Percentiles rank a stretch among this genome's conserved stretches.
Conservation (phyloP, 2,113 vertebrate genomes). For the Cynoglossus semilaevis region DNA sequence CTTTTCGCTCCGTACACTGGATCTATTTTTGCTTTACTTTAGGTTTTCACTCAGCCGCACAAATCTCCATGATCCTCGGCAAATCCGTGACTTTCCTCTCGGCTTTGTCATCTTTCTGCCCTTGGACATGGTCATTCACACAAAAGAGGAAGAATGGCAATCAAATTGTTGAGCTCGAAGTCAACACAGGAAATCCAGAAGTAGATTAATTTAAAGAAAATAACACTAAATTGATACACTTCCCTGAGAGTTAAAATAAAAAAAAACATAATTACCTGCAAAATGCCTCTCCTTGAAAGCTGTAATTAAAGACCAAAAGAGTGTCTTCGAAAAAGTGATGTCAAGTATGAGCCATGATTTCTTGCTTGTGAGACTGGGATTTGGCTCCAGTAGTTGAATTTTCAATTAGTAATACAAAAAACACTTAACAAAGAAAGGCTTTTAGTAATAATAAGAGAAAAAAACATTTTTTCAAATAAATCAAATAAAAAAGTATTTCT, state of each 20-base stretch:
- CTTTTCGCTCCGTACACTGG: conserved; percentile 27
- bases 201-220: neutral
- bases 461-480: too few relatives aligned
- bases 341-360: neutral
- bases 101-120: neutral
- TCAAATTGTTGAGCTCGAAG: neutral
- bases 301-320: conserved; percentile 20
- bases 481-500: too few relatives aligned
- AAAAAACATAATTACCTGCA: neutral
- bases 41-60: too few relatives aligned
- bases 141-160: neutral
- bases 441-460: too few relatives aligned
- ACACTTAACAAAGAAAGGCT: too few relatives aligned
- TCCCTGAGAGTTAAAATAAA: neutral
- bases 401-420: conserved; percentile 4
- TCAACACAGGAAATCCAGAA: neutral
- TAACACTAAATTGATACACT: neutral
- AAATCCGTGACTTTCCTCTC: neutral
- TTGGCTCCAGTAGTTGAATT: conserved; percentile 2
- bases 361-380: neutral
- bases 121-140: neutral
- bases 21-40: conserved; percentile 20
- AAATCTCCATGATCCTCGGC: neutral
- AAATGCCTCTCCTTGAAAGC: neutral
- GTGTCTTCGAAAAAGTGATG: neutral